phyloP scores from a whole-genome alignment of 1,140 invertebrate genomes.

The Spodoptera litura region DNA sequence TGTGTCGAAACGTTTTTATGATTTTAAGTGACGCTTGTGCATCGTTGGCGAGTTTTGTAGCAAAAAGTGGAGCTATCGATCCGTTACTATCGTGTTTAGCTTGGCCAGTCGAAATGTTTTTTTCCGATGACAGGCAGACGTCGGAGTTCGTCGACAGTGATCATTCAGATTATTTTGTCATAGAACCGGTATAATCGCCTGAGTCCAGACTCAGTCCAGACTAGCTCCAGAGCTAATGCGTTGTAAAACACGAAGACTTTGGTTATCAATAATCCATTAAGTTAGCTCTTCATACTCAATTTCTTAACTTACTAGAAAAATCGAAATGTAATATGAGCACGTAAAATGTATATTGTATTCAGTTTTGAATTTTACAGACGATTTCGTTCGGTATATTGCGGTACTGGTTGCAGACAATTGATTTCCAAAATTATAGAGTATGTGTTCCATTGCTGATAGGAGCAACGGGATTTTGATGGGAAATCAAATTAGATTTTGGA shows the following conservation, averaged over 20 bases:
- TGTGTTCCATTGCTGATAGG: constrained; percentile 45
- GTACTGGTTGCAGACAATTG: constrained; percentile 59
- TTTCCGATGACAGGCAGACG: constrained; percentile 56
- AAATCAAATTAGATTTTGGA: constrained; percentile 47
- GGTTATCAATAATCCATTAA: constrained; percentile 23
- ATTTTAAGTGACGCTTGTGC: neutral
- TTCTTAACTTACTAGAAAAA: neutral
- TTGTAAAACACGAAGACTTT: constrained; percentile 28
- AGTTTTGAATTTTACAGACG: constrained; percentile 35
- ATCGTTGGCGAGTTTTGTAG: constrained; percentile 18
- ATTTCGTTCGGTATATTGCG: constrained; percentile 53
- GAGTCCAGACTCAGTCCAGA: too few species aligned
- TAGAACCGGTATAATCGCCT: constrained; percentile 62
- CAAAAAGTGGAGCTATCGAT: constrained; percentile 42
- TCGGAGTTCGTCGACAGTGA: constrained; percentile 67
- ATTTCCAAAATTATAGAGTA: constrained; percentile 56
- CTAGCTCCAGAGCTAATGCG: constrained; percentile 7
- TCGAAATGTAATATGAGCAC: constrained; percentile 6
- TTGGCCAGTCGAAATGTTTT: constrained; percentile 54
- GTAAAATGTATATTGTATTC: neutral
- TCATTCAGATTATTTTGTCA: constrained; percentile 68
- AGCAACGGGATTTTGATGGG: constrained; percentile 48
- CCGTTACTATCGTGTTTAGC: constrained; percentile 46
- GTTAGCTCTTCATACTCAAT: constrained; percentile 11
- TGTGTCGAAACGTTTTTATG: neutral